Base-by-base conservation (phyloP, 1,140 invertebrate species). In the Microplitis mediator region DNA sequence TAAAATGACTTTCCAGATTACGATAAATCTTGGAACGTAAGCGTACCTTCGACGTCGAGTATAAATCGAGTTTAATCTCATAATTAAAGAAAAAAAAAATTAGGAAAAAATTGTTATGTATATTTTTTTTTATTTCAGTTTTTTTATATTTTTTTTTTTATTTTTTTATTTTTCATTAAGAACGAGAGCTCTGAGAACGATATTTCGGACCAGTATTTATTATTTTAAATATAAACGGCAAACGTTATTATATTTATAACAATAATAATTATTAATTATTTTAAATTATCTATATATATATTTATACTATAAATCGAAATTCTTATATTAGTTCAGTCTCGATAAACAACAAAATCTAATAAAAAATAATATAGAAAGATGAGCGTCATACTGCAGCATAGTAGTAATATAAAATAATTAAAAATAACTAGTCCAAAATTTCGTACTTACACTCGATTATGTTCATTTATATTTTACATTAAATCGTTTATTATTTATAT, bases 11-110 rank as follows among this genome's bases (percentile, higher is more conserved):
- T 67, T 39, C 39, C 14, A 76, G 64, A 72, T 68, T 50, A 69
- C 74, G 69, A 61, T 64, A 76, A 76, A 81, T 77, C 77, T 81
- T 82, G 79, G 78, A 79, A 78, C 76, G 76, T 76, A 74, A 76
- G 60, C 74, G 75, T 76, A 76, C 72, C 61, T 79, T 76, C 74
- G 70, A 73, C 74, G 73, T 78, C 74, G 73, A 75, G 73, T 75
- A 78, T 71, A 75, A 74, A 60, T 73, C 56, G 39, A 39, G 11
- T 39, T 39, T 39, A 39, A 39, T 70, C 36, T 62, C 23, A 14
- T 4, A 69, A 23, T 65, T 66, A 39, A 72, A 13, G n/a, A n/a
- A 60, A 35, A 65, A 64, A 39, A 36, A 52, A 50, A 65, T 63
- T 51, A 39, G 45, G 69, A 65, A 69, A 64, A 63, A 58, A 32